A percentile compares a stretch with the other conserved stretches of the same genome.
Conservation (phyloP, 2,113 vertebrate species). For the Ictalurus furcatus region DNA sequence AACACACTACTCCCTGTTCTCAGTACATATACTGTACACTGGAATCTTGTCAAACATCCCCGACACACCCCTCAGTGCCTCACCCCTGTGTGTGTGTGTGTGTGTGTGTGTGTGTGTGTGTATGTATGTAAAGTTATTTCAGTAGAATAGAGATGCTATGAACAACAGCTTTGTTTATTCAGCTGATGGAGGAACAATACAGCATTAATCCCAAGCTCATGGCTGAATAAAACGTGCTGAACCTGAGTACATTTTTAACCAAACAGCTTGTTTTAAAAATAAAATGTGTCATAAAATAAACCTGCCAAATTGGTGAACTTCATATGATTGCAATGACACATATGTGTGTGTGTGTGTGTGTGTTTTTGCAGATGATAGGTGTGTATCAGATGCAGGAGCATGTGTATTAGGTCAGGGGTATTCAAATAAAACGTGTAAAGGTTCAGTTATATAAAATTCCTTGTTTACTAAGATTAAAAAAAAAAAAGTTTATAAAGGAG, state of each 20-base stretch:
- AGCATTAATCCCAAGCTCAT: background rate
- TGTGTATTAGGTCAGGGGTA: background rate
- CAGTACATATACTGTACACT: background rate
- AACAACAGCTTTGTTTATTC: background rate
- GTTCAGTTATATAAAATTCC: background rate
- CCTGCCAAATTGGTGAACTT: background rate
- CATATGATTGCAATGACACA: background rate
- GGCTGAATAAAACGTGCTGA: background rate
- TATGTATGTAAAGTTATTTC: background rate
- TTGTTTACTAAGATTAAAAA: background rate
- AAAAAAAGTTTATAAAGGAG: background rate
- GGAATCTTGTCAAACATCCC: constrained; percentile 9
- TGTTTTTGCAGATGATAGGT: background rate
- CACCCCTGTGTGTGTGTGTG: background rate
- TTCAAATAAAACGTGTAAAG: background rate
- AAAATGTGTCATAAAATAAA: background rate
- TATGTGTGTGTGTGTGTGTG: background rate
- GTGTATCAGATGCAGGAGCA: background rate
- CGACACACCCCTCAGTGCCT: background rate
- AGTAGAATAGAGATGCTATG: background rate
- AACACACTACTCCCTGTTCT: background rate
- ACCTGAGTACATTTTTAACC: background rate
- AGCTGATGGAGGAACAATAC: background rate
- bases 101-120: background rate
- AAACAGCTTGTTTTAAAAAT: background rate